These are phyloP conservation scores for Microcebus tavaratra DNA, from an alignment of 2,113 vertebrate species.

Conservation along the genomic window DNA sequence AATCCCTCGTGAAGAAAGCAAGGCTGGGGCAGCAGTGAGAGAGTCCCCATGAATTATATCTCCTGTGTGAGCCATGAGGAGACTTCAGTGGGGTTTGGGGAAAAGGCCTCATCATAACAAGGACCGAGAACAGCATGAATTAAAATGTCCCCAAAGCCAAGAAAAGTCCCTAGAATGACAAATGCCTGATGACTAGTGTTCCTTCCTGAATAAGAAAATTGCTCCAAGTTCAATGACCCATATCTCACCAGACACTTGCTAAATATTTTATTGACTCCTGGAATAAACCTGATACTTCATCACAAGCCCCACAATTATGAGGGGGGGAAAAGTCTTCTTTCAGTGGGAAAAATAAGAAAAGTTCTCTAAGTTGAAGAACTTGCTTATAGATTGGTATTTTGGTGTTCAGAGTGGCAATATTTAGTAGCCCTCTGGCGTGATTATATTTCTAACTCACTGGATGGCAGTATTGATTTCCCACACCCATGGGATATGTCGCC, in stretches of 20 bases:
- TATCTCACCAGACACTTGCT: not conserved
- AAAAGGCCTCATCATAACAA: not conserved
- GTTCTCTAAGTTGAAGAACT: not conserved
- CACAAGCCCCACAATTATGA: not conserved
- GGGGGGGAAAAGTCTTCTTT: not conserved
- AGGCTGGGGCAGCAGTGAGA: not conserved
- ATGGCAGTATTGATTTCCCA: not conserved
- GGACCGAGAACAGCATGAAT: not conserved
- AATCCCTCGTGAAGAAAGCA: not conserved
- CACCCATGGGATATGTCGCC: not conserved
- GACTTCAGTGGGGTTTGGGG: not conserved
- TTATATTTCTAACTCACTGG: not conserved
- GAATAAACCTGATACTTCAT: not conserved
- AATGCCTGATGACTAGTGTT: not conserved
- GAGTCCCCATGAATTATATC: not conserved
- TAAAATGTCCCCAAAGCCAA: not conserved
- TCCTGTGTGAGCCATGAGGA: not conserved
- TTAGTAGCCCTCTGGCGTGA: not conserved
- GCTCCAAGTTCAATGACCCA: not conserved
- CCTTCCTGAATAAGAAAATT: slow-evolving; percentile 20
- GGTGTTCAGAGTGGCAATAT: not conserved
- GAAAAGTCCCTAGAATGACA: not conserved
- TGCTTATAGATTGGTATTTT: not conserved
- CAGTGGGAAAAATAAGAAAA: not conserved
- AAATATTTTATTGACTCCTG: not conserved